Evolutionary conservation across 1,140 invertebrate species (phyloP).

Genomic region (Bombus vancouverensis): DNA sequence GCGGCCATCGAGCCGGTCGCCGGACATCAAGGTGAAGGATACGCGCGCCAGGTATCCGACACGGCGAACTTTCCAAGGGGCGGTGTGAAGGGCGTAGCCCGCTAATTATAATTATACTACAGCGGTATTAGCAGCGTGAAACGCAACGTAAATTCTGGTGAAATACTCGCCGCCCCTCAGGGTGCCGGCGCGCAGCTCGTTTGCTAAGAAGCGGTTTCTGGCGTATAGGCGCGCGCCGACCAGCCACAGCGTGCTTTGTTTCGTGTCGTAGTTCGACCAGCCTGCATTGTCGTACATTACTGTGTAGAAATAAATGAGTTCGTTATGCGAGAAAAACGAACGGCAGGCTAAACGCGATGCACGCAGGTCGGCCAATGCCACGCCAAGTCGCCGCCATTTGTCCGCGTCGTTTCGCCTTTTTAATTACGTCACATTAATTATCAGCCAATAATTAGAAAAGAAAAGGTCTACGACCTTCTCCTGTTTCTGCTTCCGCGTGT

Average conservation of each 20-base stretch:
- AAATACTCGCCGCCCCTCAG: constrained; percentile 75
- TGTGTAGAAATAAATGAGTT: constrained; percentile 55
- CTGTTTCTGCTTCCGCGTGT: background rate
- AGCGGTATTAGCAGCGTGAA: constrained; percentile 81
- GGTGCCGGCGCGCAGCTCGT: constrained; percentile 53
- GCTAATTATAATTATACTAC: constrained; percentile 83
- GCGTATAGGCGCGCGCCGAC: constrained; percentile 38
- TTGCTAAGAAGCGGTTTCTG: constrained; percentile 55
- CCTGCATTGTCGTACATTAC: constrained; percentile 50
- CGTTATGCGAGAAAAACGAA: constrained; percentile 51
- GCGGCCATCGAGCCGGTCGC: constrained; percentile 23
- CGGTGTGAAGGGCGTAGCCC: constrained; percentile 79
- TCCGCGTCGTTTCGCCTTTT: background rate
- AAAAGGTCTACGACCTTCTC: background rate
- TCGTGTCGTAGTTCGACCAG: constrained; percentile 56
- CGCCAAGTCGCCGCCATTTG: constrained; percentile 11
- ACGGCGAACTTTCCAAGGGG: constrained; percentile 68
- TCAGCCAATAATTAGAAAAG: constrained; percentile 26
- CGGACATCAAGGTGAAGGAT: constrained; percentile 67
- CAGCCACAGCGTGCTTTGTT: constrained; percentile 45
- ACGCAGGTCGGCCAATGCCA: background rate
- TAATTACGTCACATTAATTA: constrained; percentile 48
- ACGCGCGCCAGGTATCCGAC: constrained; percentile 58
- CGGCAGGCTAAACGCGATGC: constrained; percentile 11
- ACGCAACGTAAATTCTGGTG: constrained; percentile 79